Base-by-base conservation (phyloP, 2,888 invertebrate genomes). In the Chrysolina americana region DNA sequence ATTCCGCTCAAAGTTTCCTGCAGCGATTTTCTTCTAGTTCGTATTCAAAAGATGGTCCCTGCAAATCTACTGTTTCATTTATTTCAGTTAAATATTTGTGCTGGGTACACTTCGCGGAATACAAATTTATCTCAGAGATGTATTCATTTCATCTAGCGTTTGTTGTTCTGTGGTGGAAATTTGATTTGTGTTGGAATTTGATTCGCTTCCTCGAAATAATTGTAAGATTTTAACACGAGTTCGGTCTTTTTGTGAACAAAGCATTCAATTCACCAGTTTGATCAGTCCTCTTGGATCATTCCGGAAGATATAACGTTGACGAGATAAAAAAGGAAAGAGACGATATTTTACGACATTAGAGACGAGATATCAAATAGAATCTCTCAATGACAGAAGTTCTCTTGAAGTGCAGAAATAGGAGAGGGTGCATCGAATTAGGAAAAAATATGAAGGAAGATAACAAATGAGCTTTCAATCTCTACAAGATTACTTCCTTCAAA, bases 21-120 rank as follows among this genome's bases (percentile, higher is more conserved):
- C 68, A 64, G 74, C 68, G 74, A 71, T 70, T 74, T 71, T 71
- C 68, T 72, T 68, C 63, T 64, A 71, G 63, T 74, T 74, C 47
- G 70, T 64, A 71, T 74, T 71, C 74, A 74, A 70, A 74, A 74
- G 74, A 66, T 68, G 63, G 53, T 70, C 68, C 70, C n/a, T 64
- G 44, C 70, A 74, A 70, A 73, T 73, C 66, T 66, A 68, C 70
- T 70, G 74, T 74, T 74, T 68, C 74, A 70, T 68, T 74, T 74
- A 70, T 74, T 74, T 70, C 70, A 66, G 74, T 74, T 70, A 70
- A 70, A 74, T 74, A 70, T 74, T 68, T 74, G 63, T 63, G 50
- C 44, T 21, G 62, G 66, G 41, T 59, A 50, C 63, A 63, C 64
- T 71, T 68, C 9, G 44, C 23, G 68, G 64, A 71, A 63, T 74